phyloP scores from a whole-genome alignment of 2,888 invertebrate genomes.

The Congeria kusceri region DNA sequence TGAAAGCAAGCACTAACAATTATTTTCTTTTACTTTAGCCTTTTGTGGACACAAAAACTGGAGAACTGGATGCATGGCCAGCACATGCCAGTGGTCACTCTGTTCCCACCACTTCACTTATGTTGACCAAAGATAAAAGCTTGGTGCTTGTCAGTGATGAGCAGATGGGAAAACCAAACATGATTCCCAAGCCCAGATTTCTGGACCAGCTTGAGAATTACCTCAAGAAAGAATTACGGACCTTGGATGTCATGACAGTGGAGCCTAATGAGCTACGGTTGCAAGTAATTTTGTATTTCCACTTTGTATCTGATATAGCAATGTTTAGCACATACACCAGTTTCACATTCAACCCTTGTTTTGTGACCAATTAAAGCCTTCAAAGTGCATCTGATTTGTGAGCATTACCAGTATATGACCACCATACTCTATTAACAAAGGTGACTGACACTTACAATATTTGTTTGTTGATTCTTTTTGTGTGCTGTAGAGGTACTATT shows the following conservation, averaged over 20 bases:
- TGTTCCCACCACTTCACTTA: conserved; percentile 73
- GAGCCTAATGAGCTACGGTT: conserved; percentile 83
- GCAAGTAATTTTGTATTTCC: conserved; percentile 72
- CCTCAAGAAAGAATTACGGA: conserved; percentile 82
- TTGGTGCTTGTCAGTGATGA: conserved; percentile 82
- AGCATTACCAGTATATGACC: too few species aligned
- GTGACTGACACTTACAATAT: too few species aligned
- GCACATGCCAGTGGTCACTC: conserved; percentile 84
- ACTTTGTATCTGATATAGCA: too few species aligned
- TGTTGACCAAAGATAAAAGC: conserved; percentile 82
- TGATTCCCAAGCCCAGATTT: conserved; percentile 84
- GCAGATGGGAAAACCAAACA: conserved; percentile 79
- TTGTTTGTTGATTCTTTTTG: too few species aligned
- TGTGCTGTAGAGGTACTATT: too few species aligned
- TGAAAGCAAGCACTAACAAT: too few species aligned
- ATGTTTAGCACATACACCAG: too few species aligned
- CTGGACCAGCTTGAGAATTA: conserved; percentile 84
- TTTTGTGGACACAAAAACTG: conserved; percentile 82
- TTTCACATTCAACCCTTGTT: too few species aligned
- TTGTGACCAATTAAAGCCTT: too few species aligned
- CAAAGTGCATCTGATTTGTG: too few species aligned
- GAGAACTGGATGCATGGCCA: conserved; percentile 85
- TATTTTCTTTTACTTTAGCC: conserved; percentile 69
- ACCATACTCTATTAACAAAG: too few species aligned
- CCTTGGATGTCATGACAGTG: conserved; percentile 81